Evolutionary conservation across 2,888 invertebrate species (phyloP).

Genomic region (Folsomia manolachei): DNA sequence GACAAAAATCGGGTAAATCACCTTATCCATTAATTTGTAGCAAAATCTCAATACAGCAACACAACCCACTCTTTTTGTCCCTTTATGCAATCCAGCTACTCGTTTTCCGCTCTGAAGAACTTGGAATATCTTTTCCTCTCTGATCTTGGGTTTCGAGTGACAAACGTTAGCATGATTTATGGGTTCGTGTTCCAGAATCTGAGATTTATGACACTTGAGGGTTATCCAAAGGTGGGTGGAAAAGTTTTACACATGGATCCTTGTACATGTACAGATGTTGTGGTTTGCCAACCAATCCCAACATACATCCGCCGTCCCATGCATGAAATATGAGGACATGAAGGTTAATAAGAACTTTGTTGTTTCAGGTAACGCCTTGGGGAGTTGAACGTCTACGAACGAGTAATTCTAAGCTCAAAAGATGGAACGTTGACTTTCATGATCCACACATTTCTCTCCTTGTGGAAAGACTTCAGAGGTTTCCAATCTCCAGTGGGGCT

Average conservation of each 20-base stretch:
- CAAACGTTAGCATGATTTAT: slow-evolving; percentile 10
- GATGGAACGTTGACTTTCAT: slow-evolving; percentile 12
- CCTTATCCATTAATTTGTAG: no score
- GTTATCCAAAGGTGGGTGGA: slow-evolving; percentile 12
- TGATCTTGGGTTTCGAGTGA: slow-evolving; percentile 16
- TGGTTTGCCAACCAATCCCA: no score
- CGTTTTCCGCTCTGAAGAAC: slow-evolving; percentile 2
- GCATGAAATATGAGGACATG: background rate
- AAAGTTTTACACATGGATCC: background rate
- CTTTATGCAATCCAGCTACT: no score
- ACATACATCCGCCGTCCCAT: no score
- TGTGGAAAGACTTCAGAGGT: slow-evolving; percentile 11
- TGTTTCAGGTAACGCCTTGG: slow-evolving; percentile 11
- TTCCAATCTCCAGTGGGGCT: no score
- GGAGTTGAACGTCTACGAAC: slow-evolving; percentile 3
- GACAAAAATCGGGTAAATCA: slow-evolving; percentile 13
- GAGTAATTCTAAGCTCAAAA: slow-evolving; percentile 10
- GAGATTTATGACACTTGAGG: slow-evolving; percentile 13
- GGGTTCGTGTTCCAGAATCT: slow-evolving; percentile 12
- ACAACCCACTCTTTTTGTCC: no score
- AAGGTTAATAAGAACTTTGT: background rate
- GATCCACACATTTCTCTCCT: slow-evolving; percentile 10
- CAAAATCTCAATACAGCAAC: no score
- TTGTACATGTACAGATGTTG: no score
- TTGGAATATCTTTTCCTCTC: slow-evolving; percentile 17